A percentile compares a stretch with the other conserved stretches of the same genome.
Conservation (phyloP, 2,888 invertebrate species). For the Campoletis raptor region DNA sequence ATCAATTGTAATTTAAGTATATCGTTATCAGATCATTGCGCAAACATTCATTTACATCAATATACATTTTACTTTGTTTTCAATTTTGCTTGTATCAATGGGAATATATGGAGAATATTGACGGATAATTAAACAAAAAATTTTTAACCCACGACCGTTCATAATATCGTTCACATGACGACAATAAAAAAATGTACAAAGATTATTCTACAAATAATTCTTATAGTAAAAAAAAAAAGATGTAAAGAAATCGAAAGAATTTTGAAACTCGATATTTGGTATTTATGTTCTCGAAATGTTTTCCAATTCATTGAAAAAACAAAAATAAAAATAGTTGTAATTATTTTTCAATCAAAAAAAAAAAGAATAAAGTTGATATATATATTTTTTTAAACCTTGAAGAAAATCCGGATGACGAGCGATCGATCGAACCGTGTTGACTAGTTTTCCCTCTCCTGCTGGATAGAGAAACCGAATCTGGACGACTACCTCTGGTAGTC, state of each 20-base stretch:
- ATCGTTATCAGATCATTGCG: constrained; percentile 2
- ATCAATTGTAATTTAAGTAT: background rate
- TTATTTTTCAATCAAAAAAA: background rate
- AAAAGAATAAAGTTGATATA: background rate
- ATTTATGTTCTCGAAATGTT: background rate
- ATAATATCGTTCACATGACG: too few species aligned
- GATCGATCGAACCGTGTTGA: constrained; percentile 73
- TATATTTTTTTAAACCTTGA: constrained; percentile 70
- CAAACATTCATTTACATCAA: background rate
- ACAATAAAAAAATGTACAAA: too few species aligned
- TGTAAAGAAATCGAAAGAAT: background rate
- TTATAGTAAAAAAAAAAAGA: background rate
- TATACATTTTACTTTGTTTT: background rate
- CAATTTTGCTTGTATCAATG: background rate
- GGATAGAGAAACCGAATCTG: constrained; percentile 54
- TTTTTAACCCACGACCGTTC: too few species aligned
- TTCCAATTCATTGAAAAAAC: background rate
- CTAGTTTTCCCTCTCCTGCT: constrained; percentile 68
- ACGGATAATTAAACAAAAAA: too few species aligned
- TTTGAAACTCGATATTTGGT: background rate
- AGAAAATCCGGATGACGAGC: constrained; percentile 72
- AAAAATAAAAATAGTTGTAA: too few species aligned
- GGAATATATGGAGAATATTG: too few species aligned
- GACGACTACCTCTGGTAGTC: constrained; percentile 55
- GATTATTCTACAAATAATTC: too few species aligned